Evolutionary conservation across 53 echinoderm and acorn worm species (phyloP), one percentile per base, ranked within the genome.

Genomic region (Apostichopus leukothele): DNA sequence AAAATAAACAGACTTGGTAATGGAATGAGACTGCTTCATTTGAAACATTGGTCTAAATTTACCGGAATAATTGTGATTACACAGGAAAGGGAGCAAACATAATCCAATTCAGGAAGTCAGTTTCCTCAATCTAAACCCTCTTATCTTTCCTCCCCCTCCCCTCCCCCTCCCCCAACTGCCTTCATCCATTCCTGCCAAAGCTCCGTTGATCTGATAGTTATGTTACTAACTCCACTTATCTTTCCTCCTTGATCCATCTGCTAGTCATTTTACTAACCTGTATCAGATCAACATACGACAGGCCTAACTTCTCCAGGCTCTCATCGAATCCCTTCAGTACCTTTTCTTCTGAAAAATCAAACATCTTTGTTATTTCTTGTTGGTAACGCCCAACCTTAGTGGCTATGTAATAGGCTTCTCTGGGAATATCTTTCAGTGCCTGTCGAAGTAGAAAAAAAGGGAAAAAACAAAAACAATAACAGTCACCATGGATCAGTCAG

Each of bases 311-410:
- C 7, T 84, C 52, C 19, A 96, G 79, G 79, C 96, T 96, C 71
- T 95, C 93, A 61, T 95, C 96, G 51, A 96, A 92, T 23, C 96
- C 94, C 1, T 77, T 89, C 5, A 93, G 74, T 18, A 91, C 90
- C 87, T 90, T 76, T 18, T 93, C 93, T 13, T 94, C 94, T 0
- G 96, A 92, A 78, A 96, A 96, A 53, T 96, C 97, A 92, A 97
- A 97, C 95, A 97, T 97, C 57, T 89, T 79, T 19, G 90, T 88
- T 8, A 92, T 88, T 10, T 94, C 86, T 13, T 89, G 90, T 86
- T 89, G 73, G 83, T 97, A 97, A 1, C 97, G 89, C 5, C 97
- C 95, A 10, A 95, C 94, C 88, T 97, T 97, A 50, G 97, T 97
- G 55, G 91, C 91, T 13, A 97, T 97, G 92, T 92, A 97, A 79